Percentiles rank a stretch among this genome's conserved stretches.
Evolutionary conservation across 2,797 vertebrate genomes (phyloP).

Genomic region (Lepilemur ruficaudatus): DNA sequence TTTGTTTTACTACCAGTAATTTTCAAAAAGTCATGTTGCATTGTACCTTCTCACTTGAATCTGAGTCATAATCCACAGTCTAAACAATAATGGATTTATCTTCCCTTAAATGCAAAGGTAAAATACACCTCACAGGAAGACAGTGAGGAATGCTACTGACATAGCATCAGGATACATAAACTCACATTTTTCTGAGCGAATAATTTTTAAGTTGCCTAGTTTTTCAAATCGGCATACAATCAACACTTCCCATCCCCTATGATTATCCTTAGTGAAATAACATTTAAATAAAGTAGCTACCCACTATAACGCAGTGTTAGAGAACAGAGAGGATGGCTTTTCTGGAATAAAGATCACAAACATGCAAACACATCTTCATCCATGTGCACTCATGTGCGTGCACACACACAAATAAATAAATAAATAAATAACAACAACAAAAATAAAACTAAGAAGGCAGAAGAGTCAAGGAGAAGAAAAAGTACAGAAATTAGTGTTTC

Average conservation of each 20-base stretch:
- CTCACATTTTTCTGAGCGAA: constrained; percentile 68
- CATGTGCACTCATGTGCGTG: constrained; percentile 63
- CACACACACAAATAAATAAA: constrained; percentile 52
- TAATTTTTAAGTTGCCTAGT: constrained; percentile 66
- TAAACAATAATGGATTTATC: constrained; percentile 45
- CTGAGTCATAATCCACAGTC: constrained; percentile 27
- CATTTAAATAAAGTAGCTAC: constrained; percentile 72
- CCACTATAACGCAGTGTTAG: constrained; percentile 68
- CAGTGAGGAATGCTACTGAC: constrained; percentile 81
- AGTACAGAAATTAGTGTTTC: constrained; percentile 69
- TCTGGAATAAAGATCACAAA: constrained; percentile 80
- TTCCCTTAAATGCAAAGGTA: constrained; percentile 57
- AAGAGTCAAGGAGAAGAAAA: constrained; percentile 74
- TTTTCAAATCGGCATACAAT: constrained; percentile 71
- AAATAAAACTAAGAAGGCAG: constrained; percentile 71
- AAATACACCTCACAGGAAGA: constrained; percentile 78
- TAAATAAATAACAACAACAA: constrained; percentile 65
- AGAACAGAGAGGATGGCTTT: constrained; percentile 80
- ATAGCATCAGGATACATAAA: constrained; percentile 62
- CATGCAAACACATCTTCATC: constrained; percentile 73
- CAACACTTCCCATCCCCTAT: constrained; percentile 66
- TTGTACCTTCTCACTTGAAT: constrained; percentile 28
- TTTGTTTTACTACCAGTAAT: constrained; percentile 44
- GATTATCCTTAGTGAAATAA: constrained; percentile 78
- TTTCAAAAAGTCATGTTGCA: constrained; percentile 21